Evolutionary conservation across 2,113 vertebrate genomes (phyloP).

Genomic region (Pontoporia blainvillei): DNA sequence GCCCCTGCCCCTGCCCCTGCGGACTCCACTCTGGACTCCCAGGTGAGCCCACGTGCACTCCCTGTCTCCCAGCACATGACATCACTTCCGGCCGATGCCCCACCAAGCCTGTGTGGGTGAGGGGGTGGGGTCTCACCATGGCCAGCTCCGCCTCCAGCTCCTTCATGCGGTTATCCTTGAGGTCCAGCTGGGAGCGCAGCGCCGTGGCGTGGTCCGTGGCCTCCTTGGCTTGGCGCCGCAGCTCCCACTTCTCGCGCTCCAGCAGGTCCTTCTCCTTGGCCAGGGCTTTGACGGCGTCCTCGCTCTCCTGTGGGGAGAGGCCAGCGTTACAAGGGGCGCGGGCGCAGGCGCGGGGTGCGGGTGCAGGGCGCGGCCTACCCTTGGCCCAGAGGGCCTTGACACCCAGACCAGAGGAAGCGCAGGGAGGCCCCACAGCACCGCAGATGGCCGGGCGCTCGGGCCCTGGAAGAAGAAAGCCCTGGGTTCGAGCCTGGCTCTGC

Average conservation of each 20-base stretch:
- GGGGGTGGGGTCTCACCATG: slow-evolving; percentile 88
- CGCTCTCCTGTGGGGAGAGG: slow-evolving; percentile 88
- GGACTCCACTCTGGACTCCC: not conserved
- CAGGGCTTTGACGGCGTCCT: slow-evolving; percentile 95
- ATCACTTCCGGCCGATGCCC: not conserved
- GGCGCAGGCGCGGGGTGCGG: too few species aligned
- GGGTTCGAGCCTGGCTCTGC: not conserved
- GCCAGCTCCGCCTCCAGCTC: slow-evolving; percentile 98
- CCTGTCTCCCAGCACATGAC: not conserved
- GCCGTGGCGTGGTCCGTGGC: slow-evolving; percentile 93
- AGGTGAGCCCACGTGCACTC: rapidly evolving
- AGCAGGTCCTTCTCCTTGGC: slow-evolving; percentile 96
- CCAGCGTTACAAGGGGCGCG: rapidly evolving
- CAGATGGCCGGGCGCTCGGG: not conserved
- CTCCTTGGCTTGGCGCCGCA: slow-evolving; percentile 95
- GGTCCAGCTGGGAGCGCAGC: slow-evolving; percentile 95
- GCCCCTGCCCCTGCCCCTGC: not conserved
- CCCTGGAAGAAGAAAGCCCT: not conserved
- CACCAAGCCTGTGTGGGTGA: rapidly evolving
- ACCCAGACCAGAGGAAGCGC: not conserved
- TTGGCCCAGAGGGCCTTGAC: not conserved
- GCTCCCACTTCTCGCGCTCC: slow-evolving; percentile 98
- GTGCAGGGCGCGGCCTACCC: not conserved
- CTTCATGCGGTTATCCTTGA: slow-evolving; percentile 99
- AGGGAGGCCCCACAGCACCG: rapidly evolving